phyloP scores from a whole-genome alignment of 92 coral and sea anemone genomes.

The Galaxea fascicularis region DNA sequence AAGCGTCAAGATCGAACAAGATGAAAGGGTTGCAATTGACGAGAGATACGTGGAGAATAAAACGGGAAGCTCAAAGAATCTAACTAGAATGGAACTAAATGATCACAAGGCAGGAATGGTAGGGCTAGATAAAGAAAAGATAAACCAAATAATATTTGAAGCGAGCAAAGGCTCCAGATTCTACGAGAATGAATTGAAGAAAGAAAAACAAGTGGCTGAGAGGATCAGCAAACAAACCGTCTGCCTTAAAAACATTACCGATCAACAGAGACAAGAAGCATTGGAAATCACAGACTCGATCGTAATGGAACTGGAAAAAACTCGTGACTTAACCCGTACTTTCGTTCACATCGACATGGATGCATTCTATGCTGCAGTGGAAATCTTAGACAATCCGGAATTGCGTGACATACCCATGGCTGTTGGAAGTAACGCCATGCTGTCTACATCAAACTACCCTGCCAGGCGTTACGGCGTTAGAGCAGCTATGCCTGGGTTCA shows the following conservation, averaged over 20 bases:
- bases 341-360: slow-evolving; percentile 99
- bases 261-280: slow-evolving; percentile 79
- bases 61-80: slow-evolving; percentile 32
- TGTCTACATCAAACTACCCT: slow-evolving; percentile 94
- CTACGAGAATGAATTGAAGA: slow-evolving; percentile 90
- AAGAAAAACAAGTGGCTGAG: slow-evolving; percentile 89
- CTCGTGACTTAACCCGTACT: slow-evolving; percentile 90
- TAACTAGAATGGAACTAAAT: slow-evolving; percentile 93
- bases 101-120: slow-evolving; percentile 99
- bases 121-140: slow-evolving; percentile 89
- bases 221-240: slow-evolving; percentile 72
- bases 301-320: slow-evolving; percentile 81
- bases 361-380: slow-evolving; percentile 98
- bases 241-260: slow-evolving; percentile 63
- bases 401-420: slow-evolving; percentile 97
- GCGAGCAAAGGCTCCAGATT: slow-evolving; percentile 97
- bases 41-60: slow-evolving; percentile 3
- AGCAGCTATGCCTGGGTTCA: slow-evolving; percentile 99
- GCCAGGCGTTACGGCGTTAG: slow-evolving; percentile 97
- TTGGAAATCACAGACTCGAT: slow-evolving; percentile 68
- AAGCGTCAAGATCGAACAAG: not conserved
- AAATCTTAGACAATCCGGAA: slow-evolving; percentile 77
- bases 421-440: slow-evolving; percentile 90
- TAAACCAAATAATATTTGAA: slow-evolving; percentile 92
- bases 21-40: not conserved